Conservation (phyloP, 2,113 vertebrate species). For the Hoplias malabaricus region DNA sequence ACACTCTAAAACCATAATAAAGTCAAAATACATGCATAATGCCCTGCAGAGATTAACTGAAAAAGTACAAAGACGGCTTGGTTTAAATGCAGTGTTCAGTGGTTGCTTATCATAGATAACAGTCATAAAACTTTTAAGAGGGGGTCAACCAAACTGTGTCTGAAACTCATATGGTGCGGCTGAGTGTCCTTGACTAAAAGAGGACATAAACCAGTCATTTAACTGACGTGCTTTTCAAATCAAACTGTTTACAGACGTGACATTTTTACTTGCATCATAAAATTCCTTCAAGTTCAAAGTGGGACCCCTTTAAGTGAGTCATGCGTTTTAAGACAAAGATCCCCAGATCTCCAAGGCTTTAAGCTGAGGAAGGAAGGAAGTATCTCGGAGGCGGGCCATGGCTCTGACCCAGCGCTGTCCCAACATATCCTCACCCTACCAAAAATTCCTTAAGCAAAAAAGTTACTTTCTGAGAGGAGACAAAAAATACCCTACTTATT, state of each 20-base stretch:
- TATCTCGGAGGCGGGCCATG: constrained; percentile 58
- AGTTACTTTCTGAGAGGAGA: background rate
- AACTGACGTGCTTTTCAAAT: constrained; percentile 55
- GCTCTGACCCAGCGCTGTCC: constrained; percentile 20
- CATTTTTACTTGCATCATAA: constrained; percentile 60
- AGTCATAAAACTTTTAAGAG: constrained; percentile 50
- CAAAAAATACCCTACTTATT: background rate
- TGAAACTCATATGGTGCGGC: constrained; percentile 47
- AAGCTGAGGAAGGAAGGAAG: constrained; percentile 47
- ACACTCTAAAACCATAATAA: background rate
- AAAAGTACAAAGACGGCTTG: background rate
- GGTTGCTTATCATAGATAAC: constrained; percentile 41
- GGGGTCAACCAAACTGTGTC: constrained; percentile 51
- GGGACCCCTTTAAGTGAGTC: constrained; percentile 54
- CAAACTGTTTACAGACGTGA: constrained; percentile 56
- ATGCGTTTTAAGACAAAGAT: constrained; percentile 55
- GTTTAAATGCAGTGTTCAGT: constrained; percentile 23
- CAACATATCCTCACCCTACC: background rate
- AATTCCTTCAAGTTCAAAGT: constrained; percentile 60
- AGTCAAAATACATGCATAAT: background rate
- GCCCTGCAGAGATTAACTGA: background rate
- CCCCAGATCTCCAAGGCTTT: constrained; percentile 51
- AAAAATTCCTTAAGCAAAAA: background rate
- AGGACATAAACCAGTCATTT: constrained; percentile 53
- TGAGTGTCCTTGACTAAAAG: constrained; percentile 45